Percentiles rank a stretch among this genome's conserved stretches.
These are phyloP conservation scores for Meandrusa payeni DNA, from an alignment of 2,888 invertebrate genomes.

Conservation along the genomic window DNA sequence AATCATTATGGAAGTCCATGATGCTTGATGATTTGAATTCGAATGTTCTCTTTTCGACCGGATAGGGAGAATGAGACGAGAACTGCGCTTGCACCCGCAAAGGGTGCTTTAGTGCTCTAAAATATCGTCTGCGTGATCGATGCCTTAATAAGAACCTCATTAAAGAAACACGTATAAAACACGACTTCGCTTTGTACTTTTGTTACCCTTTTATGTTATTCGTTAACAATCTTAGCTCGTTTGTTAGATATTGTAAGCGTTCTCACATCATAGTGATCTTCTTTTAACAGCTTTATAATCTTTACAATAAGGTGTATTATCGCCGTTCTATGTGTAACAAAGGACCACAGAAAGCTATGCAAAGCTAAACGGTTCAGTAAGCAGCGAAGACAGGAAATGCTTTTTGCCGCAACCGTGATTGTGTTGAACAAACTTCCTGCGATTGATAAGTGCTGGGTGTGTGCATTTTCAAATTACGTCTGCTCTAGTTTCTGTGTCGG, in stretches of 20 bases:
- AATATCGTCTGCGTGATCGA: too few species aligned
- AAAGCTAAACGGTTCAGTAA: constrained; percentile 18
- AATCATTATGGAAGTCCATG: too few species aligned
- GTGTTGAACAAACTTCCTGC: constrained; percentile 20
- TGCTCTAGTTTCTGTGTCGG: background rate
- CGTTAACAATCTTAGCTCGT: constrained; percentile 3
- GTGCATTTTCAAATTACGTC: constrained; percentile 3
- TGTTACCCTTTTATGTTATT: constrained; percentile 1
- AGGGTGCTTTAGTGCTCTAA: too few species aligned
- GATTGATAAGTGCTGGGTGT: constrained; percentile 17
- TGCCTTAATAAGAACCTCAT: too few species aligned
- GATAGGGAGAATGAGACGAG: too few species aligned
- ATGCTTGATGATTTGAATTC: too few species aligned
- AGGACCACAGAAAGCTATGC: background rate
- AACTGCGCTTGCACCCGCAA: too few species aligned
- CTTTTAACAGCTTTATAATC: background rate
- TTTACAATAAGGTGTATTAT: background rate
- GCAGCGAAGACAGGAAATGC: constrained; percentile 20
- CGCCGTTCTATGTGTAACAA: constrained; percentile 3
- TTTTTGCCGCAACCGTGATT: constrained; percentile 16
- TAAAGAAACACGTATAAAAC: too few species aligned
- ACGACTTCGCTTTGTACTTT: background rate
- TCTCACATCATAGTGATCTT: too few species aligned
- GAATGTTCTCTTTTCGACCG: too few species aligned
- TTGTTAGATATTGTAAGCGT: background rate